phyloP scores from a whole-genome alignment of 2,888 invertebrate species.

The Congeria kusceri region DNA sequence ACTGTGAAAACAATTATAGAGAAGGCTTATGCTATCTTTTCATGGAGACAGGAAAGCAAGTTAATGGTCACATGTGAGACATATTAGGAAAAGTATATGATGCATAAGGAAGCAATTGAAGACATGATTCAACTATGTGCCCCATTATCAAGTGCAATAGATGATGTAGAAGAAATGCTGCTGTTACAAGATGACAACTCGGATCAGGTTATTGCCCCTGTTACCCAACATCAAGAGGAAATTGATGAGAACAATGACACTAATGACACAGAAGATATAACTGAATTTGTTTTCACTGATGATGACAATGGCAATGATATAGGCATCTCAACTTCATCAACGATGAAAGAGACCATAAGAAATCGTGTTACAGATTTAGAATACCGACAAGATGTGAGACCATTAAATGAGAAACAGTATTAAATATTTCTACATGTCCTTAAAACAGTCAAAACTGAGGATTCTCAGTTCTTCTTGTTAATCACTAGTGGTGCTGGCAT shows the following conservation, averaged over 20 bases:
- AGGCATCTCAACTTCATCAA: no score
- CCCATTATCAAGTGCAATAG: neutral
- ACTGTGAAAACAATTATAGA: no score
- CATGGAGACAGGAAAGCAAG: no score
- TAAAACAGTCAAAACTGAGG: neutral
- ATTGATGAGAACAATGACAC: no score
- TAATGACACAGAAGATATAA: no score
- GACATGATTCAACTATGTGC: neutral
- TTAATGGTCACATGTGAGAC: neutral
- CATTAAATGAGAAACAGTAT: constrained; percentile 22
- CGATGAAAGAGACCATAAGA: constrained; percentile 18
- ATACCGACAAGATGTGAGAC: constrained; percentile 12
- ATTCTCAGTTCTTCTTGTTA: constrained; percentile 14
- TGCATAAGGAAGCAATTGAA: no score
- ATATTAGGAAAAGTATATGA: neutral
- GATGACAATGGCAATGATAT: no score
- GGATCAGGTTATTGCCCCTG: constrained; percentile 1
- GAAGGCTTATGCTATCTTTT: no score
- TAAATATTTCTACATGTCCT: constrained; percentile 29
- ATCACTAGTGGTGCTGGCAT: constrained; percentile 68
- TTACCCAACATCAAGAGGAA: neutral
- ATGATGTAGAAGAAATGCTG: neutral
- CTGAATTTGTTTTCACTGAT: no score
- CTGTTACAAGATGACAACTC: neutral
- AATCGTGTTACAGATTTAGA: constrained; percentile 33